Conservation (phyloP, 2,113 vertebrate genomes). For the Amia ocellicauda region DNA sequence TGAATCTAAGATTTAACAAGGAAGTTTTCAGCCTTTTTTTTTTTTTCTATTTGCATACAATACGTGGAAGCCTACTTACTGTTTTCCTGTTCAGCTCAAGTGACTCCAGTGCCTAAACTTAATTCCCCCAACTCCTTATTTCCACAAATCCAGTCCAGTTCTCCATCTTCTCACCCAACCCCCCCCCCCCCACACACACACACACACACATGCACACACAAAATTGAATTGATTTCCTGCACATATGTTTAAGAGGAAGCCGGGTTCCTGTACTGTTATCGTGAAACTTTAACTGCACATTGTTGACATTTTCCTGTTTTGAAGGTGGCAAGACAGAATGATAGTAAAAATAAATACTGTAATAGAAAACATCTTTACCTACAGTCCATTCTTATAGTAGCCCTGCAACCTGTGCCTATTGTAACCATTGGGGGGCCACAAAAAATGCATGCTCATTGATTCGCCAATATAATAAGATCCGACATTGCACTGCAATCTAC, state of each 20-base stretch:
- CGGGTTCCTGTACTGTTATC: constrained; percentile 56
- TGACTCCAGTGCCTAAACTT: constrained; percentile 15
- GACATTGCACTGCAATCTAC: too few relatives aligned
- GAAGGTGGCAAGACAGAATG: constrained; percentile 37
- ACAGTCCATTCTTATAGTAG: background rate
- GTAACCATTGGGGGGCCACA: too few relatives aligned
- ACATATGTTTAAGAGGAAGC: constrained; percentile 27
- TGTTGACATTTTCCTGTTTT: constrained; percentile 52
- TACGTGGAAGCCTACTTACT: constrained; percentile 54
- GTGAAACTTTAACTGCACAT: constrained; percentile 42
- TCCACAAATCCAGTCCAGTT: too few relatives aligned
- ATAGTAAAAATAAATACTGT: background rate
- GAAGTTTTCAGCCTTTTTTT: too few relatives aligned
- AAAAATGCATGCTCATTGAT: too few relatives aligned
- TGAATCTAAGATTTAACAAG: too few relatives aligned
- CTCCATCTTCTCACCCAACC: constrained; percentile 14
- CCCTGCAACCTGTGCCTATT: background rate
- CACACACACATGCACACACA: too few relatives aligned
- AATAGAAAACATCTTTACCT: background rate
- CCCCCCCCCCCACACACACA: constrained; percentile 13
- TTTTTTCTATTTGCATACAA: constrained; percentile 55
- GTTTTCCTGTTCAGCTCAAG: constrained; percentile 41
- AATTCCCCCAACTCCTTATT: too few relatives aligned
- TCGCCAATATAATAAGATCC: too few relatives aligned
- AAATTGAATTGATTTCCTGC: constrained; percentile 24